Evolutionary conservation across 37 sponge, comb jelly and placozoan species (phyloP).

Genomic region (Chondrilla cf. caribensis): DNA sequence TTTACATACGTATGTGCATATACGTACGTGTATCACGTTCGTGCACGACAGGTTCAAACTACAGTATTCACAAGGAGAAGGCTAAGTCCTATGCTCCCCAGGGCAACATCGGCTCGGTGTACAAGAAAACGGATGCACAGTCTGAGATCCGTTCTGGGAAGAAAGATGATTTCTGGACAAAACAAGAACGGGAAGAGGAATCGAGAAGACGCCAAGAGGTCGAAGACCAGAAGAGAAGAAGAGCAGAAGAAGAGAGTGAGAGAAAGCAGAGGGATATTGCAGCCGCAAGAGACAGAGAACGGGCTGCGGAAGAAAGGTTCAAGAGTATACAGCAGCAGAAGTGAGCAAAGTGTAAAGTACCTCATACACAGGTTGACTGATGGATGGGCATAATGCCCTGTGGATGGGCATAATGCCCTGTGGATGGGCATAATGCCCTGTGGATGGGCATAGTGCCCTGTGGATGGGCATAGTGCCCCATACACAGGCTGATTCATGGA

Average conservation of each 20-base stretch:
- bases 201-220: neutral
- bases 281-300: conserved; percentile 40
- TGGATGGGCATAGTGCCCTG: no score
- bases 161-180: conserved; percentile 80
- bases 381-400: no score
- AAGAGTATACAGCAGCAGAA: conserved; percentile 60
- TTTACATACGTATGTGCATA: neutral
- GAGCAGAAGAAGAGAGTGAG: conserved; percentile 16
- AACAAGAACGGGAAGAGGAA: conserved; percentile 50
- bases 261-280: conserved; percentile 21
- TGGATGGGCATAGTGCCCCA: no score
- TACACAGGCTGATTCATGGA: no score
- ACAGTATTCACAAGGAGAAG: conserved; percentile 88
- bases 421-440: no score
- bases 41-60: conserved; percentile 69
- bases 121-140: conserved; percentile 71
- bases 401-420: no score
- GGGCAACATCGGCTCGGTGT: conserved; percentile 82
- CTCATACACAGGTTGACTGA: no score
- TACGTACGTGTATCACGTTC: conserved; percentile 2
- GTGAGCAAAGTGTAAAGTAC: conserved; percentile 30
- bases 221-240: conserved; percentile 1
- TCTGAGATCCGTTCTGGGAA: conserved; percentile 48
- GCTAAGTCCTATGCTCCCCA: conserved; percentile 45
- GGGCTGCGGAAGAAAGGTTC: conserved; percentile 33